phyloP scores from a whole-genome alignment of 2,888 invertebrate species.

The Calameuta idolon region DNA sequence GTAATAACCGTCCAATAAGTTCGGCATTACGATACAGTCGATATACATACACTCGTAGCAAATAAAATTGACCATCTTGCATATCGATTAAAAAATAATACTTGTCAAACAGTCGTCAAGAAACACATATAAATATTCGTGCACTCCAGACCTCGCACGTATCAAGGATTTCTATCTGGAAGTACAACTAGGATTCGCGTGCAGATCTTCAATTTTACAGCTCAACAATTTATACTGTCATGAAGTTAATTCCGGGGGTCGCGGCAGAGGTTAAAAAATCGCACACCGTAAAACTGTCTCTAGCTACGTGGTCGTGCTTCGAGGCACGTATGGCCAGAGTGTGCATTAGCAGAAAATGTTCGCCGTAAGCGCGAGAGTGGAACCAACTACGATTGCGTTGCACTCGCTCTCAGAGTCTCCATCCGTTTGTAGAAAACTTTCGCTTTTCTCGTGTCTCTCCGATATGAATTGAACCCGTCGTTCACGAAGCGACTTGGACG shows the following conservation, averaged over 20 bases:
- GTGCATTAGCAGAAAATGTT: neutral
- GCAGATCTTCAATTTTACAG: neutral
- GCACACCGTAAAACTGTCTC: neutral
- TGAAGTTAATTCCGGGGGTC: neutral
- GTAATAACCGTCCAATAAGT: conserved; percentile 11
- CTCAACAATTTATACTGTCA: neutral
- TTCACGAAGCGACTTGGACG: neutral
- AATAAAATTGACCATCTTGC: neutral
- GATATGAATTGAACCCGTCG: neutral
- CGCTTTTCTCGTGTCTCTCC: neutral
- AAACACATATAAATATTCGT: neutral
- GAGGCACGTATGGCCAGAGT: neutral
- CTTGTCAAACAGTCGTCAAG: neutral
- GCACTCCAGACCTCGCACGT: neutral
- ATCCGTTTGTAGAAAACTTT: neutral
- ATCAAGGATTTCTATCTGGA: neutral
- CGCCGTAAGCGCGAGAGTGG: neutral
- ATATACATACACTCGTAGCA: neutral
- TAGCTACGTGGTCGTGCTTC: neutral
- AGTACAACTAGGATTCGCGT: neutral
- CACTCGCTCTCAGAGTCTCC: neutral
- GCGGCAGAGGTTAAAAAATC: neutral
- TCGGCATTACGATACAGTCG: neutral
- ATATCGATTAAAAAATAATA: neutral
- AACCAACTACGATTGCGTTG: neutral